A percentile compares a stretch with the other conserved stretches of the same genome.
Evolutionary conservation across 2,113 vertebrate genomes (phyloP).

Genomic region (Paratilapia polleni): DNA sequence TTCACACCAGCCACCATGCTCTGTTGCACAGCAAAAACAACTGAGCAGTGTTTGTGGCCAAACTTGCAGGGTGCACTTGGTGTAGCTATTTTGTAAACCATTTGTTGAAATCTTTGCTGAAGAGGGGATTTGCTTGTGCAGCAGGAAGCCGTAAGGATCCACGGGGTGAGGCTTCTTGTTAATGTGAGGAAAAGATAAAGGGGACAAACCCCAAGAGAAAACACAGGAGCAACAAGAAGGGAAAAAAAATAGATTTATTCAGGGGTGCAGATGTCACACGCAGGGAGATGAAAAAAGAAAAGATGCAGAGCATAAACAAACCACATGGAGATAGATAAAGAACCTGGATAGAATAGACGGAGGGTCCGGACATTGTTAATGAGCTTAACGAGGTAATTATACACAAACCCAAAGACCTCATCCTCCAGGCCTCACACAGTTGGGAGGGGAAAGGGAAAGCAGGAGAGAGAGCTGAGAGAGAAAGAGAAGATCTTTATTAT

Average conservation of each 20-base stretch:
- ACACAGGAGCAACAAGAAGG: conserved; percentile 44
- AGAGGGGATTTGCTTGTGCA: conserved; percentile 16
- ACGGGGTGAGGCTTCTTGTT: conserved; percentile 37
- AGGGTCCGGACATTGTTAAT: conserved; percentile 59
- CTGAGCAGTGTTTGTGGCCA: conserved; percentile 30
- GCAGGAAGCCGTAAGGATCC: conserved; percentile 26
- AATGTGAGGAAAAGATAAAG: conserved; percentile 57
- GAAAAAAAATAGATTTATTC: conserved; percentile 52
- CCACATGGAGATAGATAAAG: conserved; percentile 28
- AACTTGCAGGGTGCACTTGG: neutral
- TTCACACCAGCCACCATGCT: conserved; percentile 57
- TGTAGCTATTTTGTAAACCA: conserved; percentile 7
- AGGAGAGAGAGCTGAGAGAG: conserved; percentile 4
- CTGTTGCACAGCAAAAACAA: conserved; percentile 36
- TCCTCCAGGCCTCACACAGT: conserved; percentile 42
- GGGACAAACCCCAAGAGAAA: conserved; percentile 48
- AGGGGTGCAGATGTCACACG: conserved; percentile 52
- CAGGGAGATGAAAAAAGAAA: neutral
- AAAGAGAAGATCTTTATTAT: conserved; percentile 35
- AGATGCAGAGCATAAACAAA: conserved; percentile 14
- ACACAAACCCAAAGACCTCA: conserved; percentile 54
- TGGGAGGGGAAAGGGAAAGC: conserved; percentile 26
- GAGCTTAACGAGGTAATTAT: conserved; percentile 72
- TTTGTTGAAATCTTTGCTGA: conserved; percentile 40
- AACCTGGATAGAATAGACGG: conserved; percentile 27